Percentiles rank a stretch among this genome's conserved stretches.
Conservation (phyloP, 1,140 invertebrate genomes). For the Magallana ariakensis region DNA sequence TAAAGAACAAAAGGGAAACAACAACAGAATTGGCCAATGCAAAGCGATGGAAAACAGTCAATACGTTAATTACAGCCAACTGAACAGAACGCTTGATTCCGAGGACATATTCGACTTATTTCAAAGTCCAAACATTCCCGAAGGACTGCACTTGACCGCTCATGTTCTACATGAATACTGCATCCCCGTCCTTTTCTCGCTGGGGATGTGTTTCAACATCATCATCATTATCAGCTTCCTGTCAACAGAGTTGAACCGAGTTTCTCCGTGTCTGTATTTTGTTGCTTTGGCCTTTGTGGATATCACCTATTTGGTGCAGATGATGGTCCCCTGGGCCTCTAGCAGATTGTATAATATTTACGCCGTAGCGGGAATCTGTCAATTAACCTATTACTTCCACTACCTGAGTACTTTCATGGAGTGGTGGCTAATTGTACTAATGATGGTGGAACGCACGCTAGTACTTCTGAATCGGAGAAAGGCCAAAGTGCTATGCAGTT, state of each 20-base stretch:
- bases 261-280: constrained; percentile 60
- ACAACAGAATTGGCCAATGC: not conserved
- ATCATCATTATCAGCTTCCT: constrained; percentile 46
- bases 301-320: constrained; percentile 57
- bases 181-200: constrained; percentile 55
- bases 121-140: not conserved
- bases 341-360: constrained; percentile 58
- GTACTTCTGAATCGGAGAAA: constrained; percentile 51
- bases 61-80: not conserved
- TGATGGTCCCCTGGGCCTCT: constrained; percentile 62
- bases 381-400: constrained; percentile 59
- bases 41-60: not conserved
- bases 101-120: not conserved
- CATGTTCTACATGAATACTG: constrained; percentile 59
- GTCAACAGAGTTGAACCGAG: constrained; percentile 61
- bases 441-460: constrained; percentile 54
- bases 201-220: constrained; percentile 58
- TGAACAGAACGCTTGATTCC: not conserved
- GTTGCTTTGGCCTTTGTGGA: constrained; percentile 58
- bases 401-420: constrained; percentile 61
- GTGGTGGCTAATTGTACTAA: constrained; percentile 58
- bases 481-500: constrained; percentile 52
- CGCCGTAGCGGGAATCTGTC: constrained; percentile 63
- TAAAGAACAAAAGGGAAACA: too few species aligned
- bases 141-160: not conserved